Percentiles rank a stretch among this genome's conserved stretches.
Evolutionary conservation across 2,888 invertebrate species (phyloP).

Genomic region (Amblyjoppa proteus): DNA sequence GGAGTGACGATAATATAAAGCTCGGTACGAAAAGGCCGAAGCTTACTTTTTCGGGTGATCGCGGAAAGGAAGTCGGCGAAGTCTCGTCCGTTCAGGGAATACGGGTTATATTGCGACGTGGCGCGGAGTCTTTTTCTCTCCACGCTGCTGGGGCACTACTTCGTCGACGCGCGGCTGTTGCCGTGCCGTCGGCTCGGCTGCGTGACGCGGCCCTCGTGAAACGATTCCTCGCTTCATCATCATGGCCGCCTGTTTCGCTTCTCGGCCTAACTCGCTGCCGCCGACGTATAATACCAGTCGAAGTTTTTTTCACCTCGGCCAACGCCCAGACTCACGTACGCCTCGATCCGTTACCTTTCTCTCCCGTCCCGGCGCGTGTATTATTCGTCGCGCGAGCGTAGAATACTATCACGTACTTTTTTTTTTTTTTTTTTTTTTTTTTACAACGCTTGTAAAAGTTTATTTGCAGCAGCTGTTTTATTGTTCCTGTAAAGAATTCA

Average conservation of each 20-base stretch:
- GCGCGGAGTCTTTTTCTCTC: not conserved
- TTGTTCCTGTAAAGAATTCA: not conserved
- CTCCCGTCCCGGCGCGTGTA: not conserved
- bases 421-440: too few relatives aligned
- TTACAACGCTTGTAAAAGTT: not conserved
- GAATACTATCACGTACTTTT: not conserved
- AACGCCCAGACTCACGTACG: slow-evolving; percentile 26
- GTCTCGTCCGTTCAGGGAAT: not conserved
- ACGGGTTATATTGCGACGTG: not conserved
- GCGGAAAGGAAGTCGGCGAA: not conserved
- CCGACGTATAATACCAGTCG: slow-evolving; percentile 30
- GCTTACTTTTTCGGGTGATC: slow-evolving; percentile 48
- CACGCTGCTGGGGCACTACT: slow-evolving; percentile 48
- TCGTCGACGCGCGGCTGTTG: slow-evolving; percentile 62
- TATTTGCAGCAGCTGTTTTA: not conserved
- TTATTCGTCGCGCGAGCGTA: not conserved
- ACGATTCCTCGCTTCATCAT: slow-evolving; percentile 45
- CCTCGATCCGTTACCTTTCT: slow-evolving; percentile 7
- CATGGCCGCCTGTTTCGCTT: slow-evolving; percentile 56
- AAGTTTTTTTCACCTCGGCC: slow-evolving; percentile 5
- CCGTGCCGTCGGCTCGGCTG: slow-evolving; percentile 50
- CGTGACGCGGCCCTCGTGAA: slow-evolving; percentile 46
- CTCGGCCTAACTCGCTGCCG: slow-evolving; percentile 1
- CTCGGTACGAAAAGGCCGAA: slow-evolving; percentile 34
- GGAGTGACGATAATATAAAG: slow-evolving; percentile 62